These are phyloP conservation scores for Syrista parreyssii DNA, from an alignment of 2,888 invertebrate genomes.

Conservation along the genomic window DNA sequence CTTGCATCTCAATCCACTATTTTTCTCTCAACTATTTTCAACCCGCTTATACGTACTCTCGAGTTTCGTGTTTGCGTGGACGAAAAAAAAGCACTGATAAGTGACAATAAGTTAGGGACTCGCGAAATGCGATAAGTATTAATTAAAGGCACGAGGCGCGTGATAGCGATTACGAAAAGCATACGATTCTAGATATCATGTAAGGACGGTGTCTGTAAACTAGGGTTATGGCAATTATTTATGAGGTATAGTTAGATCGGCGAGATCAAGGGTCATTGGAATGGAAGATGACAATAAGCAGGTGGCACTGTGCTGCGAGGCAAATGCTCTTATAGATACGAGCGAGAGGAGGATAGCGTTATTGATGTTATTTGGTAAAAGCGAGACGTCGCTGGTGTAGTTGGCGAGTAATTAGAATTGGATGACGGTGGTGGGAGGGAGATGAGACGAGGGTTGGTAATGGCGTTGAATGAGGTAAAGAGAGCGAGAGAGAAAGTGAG, in stretches of 20 bases:
- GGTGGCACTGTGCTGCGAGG: not conserved
- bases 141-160: not conserved
- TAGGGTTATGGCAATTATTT: not conserved
- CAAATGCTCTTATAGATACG: not conserved
- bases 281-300: not conserved
- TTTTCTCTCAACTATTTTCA: not conserved
- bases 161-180: not conserved
- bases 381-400: not conserved
- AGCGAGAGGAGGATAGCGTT: not conserved
- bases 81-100: not conserved
- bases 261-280: not conserved
- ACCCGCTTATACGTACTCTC: not conserved
- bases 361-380: not conserved
- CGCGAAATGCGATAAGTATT: not conserved
- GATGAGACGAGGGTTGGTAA: not conserved
- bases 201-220: not conserved
- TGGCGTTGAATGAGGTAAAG: not conserved
- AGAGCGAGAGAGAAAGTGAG: conserved; percentile 9
- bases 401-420: not conserved
- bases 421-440: not conserved
- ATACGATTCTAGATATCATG: not conserved
- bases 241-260: not conserved
- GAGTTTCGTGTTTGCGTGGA: not conserved
- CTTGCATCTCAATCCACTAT: not conserved
- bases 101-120: not conserved